A percentile compares a stretch with the other conserved stretches of the same genome.
Conservation (phyloP, 2,888 invertebrate genomes). For the Aromia moschata region DNA sequence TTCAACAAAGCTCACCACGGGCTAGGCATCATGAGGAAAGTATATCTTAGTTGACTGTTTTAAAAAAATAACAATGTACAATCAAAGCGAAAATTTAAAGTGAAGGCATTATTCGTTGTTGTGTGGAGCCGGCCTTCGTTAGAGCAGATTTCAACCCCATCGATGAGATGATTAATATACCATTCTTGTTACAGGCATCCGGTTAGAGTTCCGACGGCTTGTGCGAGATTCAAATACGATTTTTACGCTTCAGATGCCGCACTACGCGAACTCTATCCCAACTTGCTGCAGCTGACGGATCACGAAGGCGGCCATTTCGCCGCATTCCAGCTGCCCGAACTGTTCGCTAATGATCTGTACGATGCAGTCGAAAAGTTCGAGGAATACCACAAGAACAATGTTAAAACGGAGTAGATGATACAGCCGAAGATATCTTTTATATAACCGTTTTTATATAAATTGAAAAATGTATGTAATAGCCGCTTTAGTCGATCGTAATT, state of each 20-base stretch:
- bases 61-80: too few relatives aligned
- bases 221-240: conserved; percentile 80
- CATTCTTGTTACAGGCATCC: too few relatives aligned
- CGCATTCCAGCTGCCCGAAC: conserved; percentile 77
- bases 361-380: conserved; percentile 67
- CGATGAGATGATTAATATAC: too few relatives aligned
- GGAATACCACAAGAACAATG: conserved; percentile 34
- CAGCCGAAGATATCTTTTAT: too few relatives aligned
- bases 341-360: conserved; percentile 76
- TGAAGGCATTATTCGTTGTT: not conserved
- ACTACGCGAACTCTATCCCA: conserved; percentile 68
- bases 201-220: conserved; percentile 75
- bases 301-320: conserved; percentile 83
- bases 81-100: too few relatives aligned
- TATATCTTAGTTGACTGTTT: too few relatives aligned
- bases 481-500: too few relatives aligned
- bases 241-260: conserved; percentile 68
- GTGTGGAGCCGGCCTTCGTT: too few relatives aligned
- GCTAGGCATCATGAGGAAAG: conserved; percentile 24
- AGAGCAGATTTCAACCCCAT: too few relatives aligned
- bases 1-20: conserved; percentile 48
- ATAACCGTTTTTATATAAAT: too few relatives aligned
- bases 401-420: too few relatives aligned
- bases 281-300: conserved; percentile 74
- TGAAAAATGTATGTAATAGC: too few relatives aligned